Evolutionary conservation across 2,888 invertebrate genomes (phyloP).

Genomic region (Drosophila multiciliata): DNA sequence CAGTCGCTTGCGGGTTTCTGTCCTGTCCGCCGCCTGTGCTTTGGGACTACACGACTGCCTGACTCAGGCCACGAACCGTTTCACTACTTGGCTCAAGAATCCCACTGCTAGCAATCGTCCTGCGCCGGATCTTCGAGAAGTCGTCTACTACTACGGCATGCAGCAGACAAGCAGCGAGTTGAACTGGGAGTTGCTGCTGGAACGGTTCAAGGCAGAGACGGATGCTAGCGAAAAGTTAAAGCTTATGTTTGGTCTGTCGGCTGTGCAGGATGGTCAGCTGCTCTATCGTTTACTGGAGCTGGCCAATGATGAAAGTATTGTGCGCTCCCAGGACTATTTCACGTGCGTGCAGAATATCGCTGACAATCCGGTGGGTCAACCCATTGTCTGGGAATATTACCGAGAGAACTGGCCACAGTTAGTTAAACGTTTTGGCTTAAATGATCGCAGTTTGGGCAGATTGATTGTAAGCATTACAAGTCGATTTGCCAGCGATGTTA

Average conservation of each 20-base stretch:
- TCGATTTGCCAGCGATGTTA: slow-evolving; percentile 88
- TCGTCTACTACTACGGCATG: slow-evolving; percentile 91
- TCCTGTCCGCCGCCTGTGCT: slow-evolving; percentile 88
- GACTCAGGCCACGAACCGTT: slow-evolving; percentile 86
- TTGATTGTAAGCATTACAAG: slow-evolving; percentile 89
- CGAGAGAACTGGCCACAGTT: slow-evolving; percentile 91
- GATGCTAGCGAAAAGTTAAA: slow-evolving; percentile 92
- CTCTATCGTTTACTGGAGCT: slow-evolving; percentile 88
- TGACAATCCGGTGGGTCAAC: slow-evolving; percentile 89
- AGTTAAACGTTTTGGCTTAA: slow-evolving; percentile 91
- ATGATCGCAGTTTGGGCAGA: slow-evolving; percentile 91
- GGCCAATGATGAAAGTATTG: slow-evolving; percentile 89
- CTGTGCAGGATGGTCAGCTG: slow-evolving; percentile 87
- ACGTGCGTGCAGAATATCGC: slow-evolving; percentile 89
- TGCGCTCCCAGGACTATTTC: slow-evolving; percentile 94
- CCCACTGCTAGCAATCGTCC: slow-evolving; percentile 81
- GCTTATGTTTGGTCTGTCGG: slow-evolving; percentile 89
- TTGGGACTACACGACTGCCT: slow-evolving; percentile 88
- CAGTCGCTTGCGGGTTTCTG: slow-evolving; percentile 88
- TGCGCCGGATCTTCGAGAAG: slow-evolving; percentile 88
- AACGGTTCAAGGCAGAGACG: slow-evolving; percentile 88
- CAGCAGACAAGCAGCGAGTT: slow-evolving; percentile 86
- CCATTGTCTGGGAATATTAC: slow-evolving; percentile 93
- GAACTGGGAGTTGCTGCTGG: slow-evolving; percentile 91
- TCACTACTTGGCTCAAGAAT: slow-evolving; percentile 87